phyloP scores from a whole-genome alignment of 2,797 vertebrate genomes.

The Clarias pachynema region DNA sequence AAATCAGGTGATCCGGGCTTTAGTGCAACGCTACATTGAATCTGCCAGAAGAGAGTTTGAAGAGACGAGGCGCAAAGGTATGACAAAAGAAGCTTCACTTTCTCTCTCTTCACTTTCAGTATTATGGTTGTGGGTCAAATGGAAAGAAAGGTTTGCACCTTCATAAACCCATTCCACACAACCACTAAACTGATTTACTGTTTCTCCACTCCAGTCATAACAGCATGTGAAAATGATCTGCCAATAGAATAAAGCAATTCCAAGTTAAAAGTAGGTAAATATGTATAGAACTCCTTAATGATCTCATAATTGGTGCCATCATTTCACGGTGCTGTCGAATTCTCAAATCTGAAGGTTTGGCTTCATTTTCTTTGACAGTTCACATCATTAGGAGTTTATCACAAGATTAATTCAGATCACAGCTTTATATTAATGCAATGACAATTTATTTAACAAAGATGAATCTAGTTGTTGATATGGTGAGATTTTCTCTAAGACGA shows the following conservation, averaged over 20 bases:
- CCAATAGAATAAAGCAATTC: not conserved
- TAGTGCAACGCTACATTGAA: conserved; percentile 89
- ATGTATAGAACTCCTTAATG: not conserved
- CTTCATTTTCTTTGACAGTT: not conserved
- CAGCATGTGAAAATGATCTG: not conserved
- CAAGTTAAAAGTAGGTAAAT: not conserved
- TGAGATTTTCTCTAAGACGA: not conserved
- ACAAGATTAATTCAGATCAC: not conserved
- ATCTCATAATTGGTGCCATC: not conserved
- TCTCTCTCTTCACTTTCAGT: not conserved
- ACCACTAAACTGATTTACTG: not conserved
- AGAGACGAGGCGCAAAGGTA: conserved; percentile 87
- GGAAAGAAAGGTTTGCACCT: not conserved
- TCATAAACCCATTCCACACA: not conserved
- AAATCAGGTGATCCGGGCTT: conserved; percentile 81
- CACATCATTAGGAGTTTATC: too few species aligned
- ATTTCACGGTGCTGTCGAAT: not conserved
- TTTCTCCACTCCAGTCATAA: not conserved
- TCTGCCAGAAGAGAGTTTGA: conserved; percentile 85
- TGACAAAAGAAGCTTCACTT: not conserved
- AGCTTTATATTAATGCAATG: not conserved
- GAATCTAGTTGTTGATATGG: not conserved
- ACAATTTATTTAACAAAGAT: not conserved
- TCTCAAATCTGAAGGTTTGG: not conserved
- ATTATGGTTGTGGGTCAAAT: not conserved